phyloP scores from a whole-genome alignment of 1,140 invertebrate genomes.

The Anastrepha ludens region DNA sequence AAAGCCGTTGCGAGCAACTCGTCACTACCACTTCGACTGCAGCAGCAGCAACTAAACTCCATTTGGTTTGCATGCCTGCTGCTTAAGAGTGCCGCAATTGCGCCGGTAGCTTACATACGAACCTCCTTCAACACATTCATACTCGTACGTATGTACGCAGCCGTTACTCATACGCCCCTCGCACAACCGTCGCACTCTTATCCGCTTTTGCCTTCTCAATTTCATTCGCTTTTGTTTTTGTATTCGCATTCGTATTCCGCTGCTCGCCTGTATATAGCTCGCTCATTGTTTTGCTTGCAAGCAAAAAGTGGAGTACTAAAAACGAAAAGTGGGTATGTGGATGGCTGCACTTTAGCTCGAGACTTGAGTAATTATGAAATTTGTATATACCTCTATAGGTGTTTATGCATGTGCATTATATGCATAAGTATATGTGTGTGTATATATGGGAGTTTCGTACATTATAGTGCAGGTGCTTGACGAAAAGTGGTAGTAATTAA shows the following conservation, averaged over 20 bases:
- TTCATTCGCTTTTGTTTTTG: slow-evolving; percentile 13
- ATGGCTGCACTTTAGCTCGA: slow-evolving; percentile 9
- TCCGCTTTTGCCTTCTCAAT: background rate
- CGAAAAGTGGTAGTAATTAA: slow-evolving; percentile 35
- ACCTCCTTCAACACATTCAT: background rate
- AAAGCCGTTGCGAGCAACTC: background rate
- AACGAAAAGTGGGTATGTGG: background rate
- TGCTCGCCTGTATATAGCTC: background rate
- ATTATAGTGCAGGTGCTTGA: slow-evolving; percentile 19
- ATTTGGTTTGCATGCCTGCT: background rate
- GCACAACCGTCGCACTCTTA: background rate
- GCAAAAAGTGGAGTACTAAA: slow-evolving; percentile 9
- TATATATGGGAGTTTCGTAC: background rate
- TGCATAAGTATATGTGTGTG: background rate
- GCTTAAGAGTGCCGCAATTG: slow-evolving; percentile 15
- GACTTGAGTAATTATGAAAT: slow-evolving; percentile 31
- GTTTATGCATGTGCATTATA: background rate
- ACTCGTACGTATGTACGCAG: too few relatives aligned
- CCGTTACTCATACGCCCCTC: slow-evolving; percentile 4
- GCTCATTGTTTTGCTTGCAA: background rate
- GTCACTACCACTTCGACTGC: background rate
- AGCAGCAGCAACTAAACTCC: background rate
- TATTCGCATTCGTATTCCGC: background rate
- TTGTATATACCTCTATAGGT: background rate
- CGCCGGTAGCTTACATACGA: slow-evolving; percentile 16